Base-by-base conservation (phyloP, 2,888 invertebrate genomes). In the Plemyria rubiginata region DNA sequence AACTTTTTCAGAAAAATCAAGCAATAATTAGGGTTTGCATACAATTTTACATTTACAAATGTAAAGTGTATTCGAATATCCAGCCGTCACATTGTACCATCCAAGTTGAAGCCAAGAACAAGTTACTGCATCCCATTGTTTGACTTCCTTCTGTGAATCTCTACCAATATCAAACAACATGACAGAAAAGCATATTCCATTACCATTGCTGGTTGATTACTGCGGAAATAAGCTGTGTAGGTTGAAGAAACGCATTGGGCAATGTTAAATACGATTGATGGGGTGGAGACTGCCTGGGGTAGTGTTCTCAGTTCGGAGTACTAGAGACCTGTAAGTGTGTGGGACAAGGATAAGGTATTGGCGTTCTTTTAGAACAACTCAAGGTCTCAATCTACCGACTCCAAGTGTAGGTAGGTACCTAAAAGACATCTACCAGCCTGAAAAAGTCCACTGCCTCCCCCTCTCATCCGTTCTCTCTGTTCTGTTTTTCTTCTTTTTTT, bases 61-160 rank as follows among this genome's bases (percentile, higher is more conserved):
- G 32, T 32, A 32, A 3, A 32, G 11, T 38, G 9, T 9, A 8
- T 11, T 11, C 8, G 11, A 11, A 38, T 48, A 29, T 50, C 32
- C 46, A 55, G 22, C 22, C 48, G 38, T 55, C 40, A 56, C 28
- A 53, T 53, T 40, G 41, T 16, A 49, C 41, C 32, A 38, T 28
- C 55, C 40, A 15, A 11, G 15, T 51, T 38, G 38, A 16, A 38
- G 28, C 36, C 50, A 43, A 60, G 58, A 62, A 65, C 67, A 65
- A 60, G 58, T 53, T 71, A 59, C 64, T 68, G 54, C 58, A 40
- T 65, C 62, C 70, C 65, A 71, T 71, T 65, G 65, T 70, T 67
- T 56, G 48, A 64, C 62, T 67, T 61, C 32, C 62, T 70, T 66
- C 58, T 63, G 59, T 51, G 60, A 62, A 50, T 45, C 57, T 40